Base-by-base conservation (phyloP, 2,888 invertebrate genomes). In the Synergus itoensis region DNA sequence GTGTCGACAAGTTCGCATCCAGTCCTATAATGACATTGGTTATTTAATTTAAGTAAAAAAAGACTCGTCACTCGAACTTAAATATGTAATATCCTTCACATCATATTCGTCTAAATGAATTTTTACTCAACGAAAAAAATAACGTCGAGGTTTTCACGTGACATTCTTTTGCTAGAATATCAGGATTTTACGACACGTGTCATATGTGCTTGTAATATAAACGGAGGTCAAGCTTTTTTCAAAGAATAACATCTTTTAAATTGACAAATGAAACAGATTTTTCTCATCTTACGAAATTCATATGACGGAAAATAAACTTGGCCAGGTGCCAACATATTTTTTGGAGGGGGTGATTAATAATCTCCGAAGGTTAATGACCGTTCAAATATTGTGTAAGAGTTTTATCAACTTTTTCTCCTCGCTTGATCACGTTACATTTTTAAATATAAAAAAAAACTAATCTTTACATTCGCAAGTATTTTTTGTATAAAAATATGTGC, bases 1-100 rank as follows among this genome's bases (percentile, higher is more conserved):
- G 11, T 73, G 53, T 53, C 69, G 69, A 73, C 48, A 73, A 45
- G 14, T 73, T 73, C 69, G 45, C 28, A 73, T 57, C 14, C 28
- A 73, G 40, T 73, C 53, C 53, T 48, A 73, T 73, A 73, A 73
- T 53, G 48, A 73, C 48, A 28, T 48, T 69, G 28, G 36, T 73
- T 53, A 73, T 73, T 73, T 36, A 48, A 73, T 69, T 69, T 69
- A 48, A n/a, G 40, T 48, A 48, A 45, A 73, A 73, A 73, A 73
- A 21, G 43, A 21, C 18, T 21, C 43, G 43, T 64, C 28, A 67
- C 7, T 18, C 21, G 16, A 21, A 9, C 28, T 11, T 36, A 21
- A 73, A 73, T 73, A 73, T 69, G 28, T 48, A 60, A 21, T 60
- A 18, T 60, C 12, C 4, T 60, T 60, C 60, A 21, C 21, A 21